Conservation (phyloP, 1,140 invertebrate species). For the Drosophila melanica region DNA sequence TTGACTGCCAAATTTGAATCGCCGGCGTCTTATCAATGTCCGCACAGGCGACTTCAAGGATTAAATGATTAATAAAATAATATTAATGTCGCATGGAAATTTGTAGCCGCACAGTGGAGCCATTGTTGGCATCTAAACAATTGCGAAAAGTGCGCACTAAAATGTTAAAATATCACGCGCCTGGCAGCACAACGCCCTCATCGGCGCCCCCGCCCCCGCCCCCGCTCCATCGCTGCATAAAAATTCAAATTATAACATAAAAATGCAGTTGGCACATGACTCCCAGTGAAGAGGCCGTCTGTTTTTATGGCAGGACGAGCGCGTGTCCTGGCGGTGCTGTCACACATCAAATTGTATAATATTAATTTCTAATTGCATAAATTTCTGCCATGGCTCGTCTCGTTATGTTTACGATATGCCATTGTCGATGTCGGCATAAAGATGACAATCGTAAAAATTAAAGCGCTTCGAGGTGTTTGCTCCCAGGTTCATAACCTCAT, state of each 20-base stretch:
- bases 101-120: conserved; percentile 41
- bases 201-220: neutral
- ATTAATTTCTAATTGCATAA: conserved; percentile 84
- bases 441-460: conserved; percentile 71
- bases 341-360: conserved; percentile 78
- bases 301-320: conserved; percentile 57
- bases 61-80: conserved; percentile 80
- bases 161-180: conserved; percentile 48
- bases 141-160: conserved; percentile 45
- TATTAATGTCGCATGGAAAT: conserved; percentile 58
- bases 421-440: conserved; percentile 24
- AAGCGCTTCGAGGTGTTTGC: conserved; percentile 76
- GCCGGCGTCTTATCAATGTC: conserved; percentile 53
- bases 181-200: neutral
- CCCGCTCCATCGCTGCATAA: conserved; percentile 28
- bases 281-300: conserved; percentile 5
- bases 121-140: conserved; percentile 52
- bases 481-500: neutral
- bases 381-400: conserved; percentile 52
- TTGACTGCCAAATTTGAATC: neutral
- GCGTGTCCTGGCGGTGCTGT: conserved; percentile 57
- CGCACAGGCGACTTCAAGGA: conserved; percentile 22
- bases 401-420: conserved; percentile 52
- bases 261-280: conserved; percentile 68
- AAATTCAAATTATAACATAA: conserved; percentile 74